These are phyloP conservation scores for Cryptotermes secundus DNA, from an alignment of 1,140 invertebrate genomes.

Conservation along the genomic window DNA sequence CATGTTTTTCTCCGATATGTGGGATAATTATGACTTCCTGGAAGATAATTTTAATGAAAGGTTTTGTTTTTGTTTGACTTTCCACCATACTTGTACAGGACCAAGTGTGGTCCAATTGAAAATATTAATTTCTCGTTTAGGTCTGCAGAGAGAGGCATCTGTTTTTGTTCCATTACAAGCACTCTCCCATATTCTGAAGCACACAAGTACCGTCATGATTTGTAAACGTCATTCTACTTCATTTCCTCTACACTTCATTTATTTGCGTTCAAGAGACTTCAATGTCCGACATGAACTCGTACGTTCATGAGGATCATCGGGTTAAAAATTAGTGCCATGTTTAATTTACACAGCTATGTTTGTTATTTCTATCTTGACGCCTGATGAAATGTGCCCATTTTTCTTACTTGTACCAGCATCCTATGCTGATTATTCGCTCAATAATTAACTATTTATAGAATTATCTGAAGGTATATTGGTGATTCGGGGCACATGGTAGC, in stretches of 20 bases:
- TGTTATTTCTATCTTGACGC: no score
- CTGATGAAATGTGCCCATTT: no score
- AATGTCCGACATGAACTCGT: not conserved
- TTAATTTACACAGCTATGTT: no score
- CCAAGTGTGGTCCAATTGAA: not conserved
- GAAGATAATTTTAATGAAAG: not conserved
- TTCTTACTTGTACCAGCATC: no score
- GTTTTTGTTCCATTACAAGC: not conserved
- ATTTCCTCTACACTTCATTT: not conserved
- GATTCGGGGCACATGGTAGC: no score
- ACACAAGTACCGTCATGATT: not conserved
- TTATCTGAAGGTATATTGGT: no score
- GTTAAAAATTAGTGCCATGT: no score
- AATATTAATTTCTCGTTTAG: not conserved
- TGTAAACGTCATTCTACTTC: not conserved
- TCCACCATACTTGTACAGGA: not conserved
- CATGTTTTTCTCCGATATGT: not conserved
- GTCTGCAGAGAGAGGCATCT: not conserved
- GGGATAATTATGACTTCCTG: not conserved
- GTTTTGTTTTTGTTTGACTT: not conserved
- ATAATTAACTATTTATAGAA: no score
- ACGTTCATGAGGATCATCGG: no score
- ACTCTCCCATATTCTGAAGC: not conserved
- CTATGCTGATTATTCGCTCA: no score
- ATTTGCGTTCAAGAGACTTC: not conserved